phyloP scores from a whole-genome alignment of 2,113 vertebrate genomes.

The Toxotes chatareus region DNA sequence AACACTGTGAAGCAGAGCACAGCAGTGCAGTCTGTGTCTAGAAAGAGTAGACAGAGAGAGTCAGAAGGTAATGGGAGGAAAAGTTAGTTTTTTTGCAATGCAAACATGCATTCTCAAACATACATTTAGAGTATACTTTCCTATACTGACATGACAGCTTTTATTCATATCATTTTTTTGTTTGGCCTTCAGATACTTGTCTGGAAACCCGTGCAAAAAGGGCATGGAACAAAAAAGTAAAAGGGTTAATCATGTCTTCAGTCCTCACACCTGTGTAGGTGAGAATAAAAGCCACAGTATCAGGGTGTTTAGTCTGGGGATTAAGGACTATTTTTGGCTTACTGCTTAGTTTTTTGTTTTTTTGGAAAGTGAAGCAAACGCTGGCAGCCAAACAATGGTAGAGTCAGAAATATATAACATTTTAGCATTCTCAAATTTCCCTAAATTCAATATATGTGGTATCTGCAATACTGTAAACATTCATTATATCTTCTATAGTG shows the following conservation, averaged over 20 bases:
- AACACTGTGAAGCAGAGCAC: slow-evolving; percentile 58
- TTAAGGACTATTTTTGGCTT: slow-evolving; percentile 66
- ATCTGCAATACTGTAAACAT: neutral
- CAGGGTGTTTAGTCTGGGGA: slow-evolving; percentile 78
- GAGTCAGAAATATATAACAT: neutral
- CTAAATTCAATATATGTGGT: neutral
- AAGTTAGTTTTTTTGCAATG: slow-evolving; percentile 1
- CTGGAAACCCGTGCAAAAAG: neutral
- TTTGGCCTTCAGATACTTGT: neutral
- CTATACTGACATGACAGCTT: neutral
- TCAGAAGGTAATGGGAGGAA: neutral
- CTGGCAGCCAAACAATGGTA: neutral
- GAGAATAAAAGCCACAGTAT: slow-evolving; percentile 59
- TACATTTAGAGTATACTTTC: neutral
- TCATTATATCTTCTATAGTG: neutral
- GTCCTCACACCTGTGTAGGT: slow-evolving; percentile 72
- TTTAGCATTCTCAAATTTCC: neutral
- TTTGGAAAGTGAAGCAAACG: neutral
- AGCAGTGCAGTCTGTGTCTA: slow-evolving; percentile 41
- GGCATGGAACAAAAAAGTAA: neutral
- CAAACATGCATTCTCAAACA: neutral
- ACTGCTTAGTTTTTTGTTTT: slow-evolving; percentile 25
- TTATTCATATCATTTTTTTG: neutral
- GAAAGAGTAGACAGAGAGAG: slow-evolving; percentile 30
- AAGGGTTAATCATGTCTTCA: slow-evolving; percentile 35